Evolutionary conservation across 2,113 vertebrate species (phyloP).

Genomic region (Phylloscopus trochiloides): DNA sequence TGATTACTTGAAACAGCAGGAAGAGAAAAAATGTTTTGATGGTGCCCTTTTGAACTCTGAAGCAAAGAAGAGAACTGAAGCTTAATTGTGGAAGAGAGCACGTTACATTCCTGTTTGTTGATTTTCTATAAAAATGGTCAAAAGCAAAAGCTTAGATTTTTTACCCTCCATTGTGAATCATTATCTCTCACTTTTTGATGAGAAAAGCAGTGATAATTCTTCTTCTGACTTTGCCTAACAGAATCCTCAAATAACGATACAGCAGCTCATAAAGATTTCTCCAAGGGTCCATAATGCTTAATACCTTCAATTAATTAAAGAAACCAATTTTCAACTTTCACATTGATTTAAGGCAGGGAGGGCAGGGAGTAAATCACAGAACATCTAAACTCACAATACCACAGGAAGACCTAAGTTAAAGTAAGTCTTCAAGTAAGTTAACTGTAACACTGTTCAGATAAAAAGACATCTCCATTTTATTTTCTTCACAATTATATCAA

Average conservation of each 20-base stretch:
- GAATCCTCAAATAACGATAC: neutral
- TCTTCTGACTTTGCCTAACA: neutral
- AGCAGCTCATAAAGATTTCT: neutral
- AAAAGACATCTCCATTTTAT: neutral
- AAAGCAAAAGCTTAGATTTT: neutral
- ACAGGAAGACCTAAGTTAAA: neutral
- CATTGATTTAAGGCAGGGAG: accelerated
- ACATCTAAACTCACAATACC: neutral
- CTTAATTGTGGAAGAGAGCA: neutral
- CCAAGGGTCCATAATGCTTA: neutral
- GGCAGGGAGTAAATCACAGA: accelerated
- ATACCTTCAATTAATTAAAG: neutral
- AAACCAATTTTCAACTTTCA: neutral
- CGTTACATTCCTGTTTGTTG: neutral
- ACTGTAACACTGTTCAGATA: neutral
- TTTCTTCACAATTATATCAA: neutral
- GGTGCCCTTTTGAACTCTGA: neutral
- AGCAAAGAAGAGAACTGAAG: neutral
- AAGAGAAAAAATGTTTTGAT: neutral
- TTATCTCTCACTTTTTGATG: neutral
- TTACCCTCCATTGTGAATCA: neutral
- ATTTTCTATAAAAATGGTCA: neutral
- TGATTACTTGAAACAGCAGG: neutral
- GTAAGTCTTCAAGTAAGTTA: neutral
- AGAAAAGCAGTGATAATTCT: neutral